Evolutionary conservation across 2,113 vertebrate species (phyloP), one percentile per base, ranked within the genome.

Genomic region (Rhinolophus ferrumequinum): DNA sequence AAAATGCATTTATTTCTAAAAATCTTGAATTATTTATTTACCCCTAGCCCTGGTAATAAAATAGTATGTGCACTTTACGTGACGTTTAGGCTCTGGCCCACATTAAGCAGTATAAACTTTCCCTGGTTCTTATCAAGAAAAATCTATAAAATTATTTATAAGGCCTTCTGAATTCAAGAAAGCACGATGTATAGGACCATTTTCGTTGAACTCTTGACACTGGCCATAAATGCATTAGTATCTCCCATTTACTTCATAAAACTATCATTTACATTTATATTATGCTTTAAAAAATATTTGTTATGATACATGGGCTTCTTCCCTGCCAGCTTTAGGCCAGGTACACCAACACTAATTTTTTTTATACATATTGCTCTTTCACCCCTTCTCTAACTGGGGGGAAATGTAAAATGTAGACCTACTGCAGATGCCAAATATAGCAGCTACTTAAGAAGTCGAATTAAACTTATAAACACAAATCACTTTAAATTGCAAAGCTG

Each of bases 181-280:
- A 93, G 88, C 50, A 93, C 10, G n/a, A 86, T 92, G 35, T 83
- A 97, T 19, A 82, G 50, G 96, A 73, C 41, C 64, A 97, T 96
- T 96, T 97, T 79, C 95, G 81, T 5, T 97, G 94, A 82, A 97
- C 97, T 94, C 76, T 90, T 95, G 88, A 98, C 93, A 84, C 92
- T 88, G 83, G 35, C 67, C 91, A 95, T 97, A 98, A 98, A 94
- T 86, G 82, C 67, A 96, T 97, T 96, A 58, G 13, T 95, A 90
- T 94, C 77, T 97, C 87, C 64, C 64, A 96, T 64, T 96, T 94
- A 97, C 88, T 98, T 98, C 66, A 97, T 97, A 97, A 98, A 98
- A 86, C 3, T 73, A 97, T 82, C 41, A 96, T 97, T 97, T 97
- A 96, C 62, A 97, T 96, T 98, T 96, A 97, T 70, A 98, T 92